Evolutionary conservation across 2,888 invertebrate genomes (phyloP).

Genomic region (Pollenia labialis): DNA sequence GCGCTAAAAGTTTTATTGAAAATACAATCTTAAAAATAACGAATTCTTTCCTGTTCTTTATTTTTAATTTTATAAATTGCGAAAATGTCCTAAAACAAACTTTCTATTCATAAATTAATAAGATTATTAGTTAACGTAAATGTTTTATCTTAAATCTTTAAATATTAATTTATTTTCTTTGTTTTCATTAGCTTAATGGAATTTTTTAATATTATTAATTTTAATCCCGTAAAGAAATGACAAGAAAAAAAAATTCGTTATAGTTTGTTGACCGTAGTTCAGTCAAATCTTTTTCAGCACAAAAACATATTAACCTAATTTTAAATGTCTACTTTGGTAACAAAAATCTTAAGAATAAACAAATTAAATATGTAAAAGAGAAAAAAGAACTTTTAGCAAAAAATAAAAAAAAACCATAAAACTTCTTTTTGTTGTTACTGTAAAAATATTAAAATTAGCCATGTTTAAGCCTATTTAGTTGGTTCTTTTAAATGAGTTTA

Average conservation of each 20-base stretch:
- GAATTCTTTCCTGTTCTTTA: too few species aligned
- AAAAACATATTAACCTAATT: slow-evolving; percentile 67
- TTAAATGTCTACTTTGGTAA: slow-evolving; percentile 30
- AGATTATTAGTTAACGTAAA: not conserved
- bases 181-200: not conserved
- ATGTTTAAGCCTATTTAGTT: slow-evolving; percentile 4
- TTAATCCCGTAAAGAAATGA: slow-evolving; percentile 1
- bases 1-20: too few species aligned
- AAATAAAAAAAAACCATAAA: not conserved
- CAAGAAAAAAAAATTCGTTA: slow-evolving; percentile 26
- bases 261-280: slow-evolving; percentile 57
- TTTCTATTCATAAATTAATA: too few species aligned
- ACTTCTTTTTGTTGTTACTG: slow-evolving; percentile 6
- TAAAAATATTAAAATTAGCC: not conserved
- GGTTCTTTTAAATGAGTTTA: not conserved
- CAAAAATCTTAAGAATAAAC: not conserved
- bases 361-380: slow-evolving; percentile 3
- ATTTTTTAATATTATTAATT: slow-evolving; percentile 14
- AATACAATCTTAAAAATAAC: too few species aligned
- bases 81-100: too few species aligned
- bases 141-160: too few species aligned
- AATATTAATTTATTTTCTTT: too few species aligned
- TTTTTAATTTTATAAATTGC: too few species aligned
- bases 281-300: slow-evolving; percentile 29
- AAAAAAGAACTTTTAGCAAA: not conserved